phyloP scores from a whole-genome alignment of 2,113 vertebrate species.

The Paradoxurus hermaphroditus region DNA sequence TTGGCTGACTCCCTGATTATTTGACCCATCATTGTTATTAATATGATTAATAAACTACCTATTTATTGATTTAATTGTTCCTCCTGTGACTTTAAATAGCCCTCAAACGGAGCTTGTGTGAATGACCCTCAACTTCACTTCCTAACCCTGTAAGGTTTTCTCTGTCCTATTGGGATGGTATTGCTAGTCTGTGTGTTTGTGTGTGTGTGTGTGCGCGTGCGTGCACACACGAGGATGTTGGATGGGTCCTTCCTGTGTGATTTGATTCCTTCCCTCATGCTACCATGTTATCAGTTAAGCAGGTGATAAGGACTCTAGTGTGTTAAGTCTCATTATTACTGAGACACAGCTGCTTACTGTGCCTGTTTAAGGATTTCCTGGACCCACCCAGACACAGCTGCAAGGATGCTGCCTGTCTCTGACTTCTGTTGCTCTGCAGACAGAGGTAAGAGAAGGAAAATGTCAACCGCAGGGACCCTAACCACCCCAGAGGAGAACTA shows the following conservation, averaged over 20 bases:
- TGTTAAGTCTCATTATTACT: not conserved
- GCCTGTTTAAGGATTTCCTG: not conserved
- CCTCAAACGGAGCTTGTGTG: not conserved
- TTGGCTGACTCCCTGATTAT: constrained; percentile 42
- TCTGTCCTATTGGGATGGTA: not conserved
- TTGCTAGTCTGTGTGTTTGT: not conserved
- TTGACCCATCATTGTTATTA: constrained; percentile 54
- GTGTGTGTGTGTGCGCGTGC: too few relatives aligned
- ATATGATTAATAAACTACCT: constrained; percentile 69
- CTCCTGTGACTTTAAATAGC: constrained; percentile 55
- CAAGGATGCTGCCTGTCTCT: not conserved
- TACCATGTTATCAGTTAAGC: not conserved
- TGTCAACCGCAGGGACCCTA: not conserved
- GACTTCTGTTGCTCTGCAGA: not conserved
- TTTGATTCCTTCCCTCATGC: constrained; percentile 7
- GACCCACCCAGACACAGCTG: not conserved
- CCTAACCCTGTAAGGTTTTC: not conserved
- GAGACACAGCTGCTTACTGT: not conserved
- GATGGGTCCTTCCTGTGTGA: not conserved
- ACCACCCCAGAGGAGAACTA: not conserved
- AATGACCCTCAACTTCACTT: constrained; percentile 2
- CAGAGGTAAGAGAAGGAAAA: not conserved
- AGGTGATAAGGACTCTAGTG: not conserved
- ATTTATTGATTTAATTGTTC: constrained; percentile 64
- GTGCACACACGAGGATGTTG: not conserved